These are phyloP conservation scores for Myrmecophaga tridactyla DNA, from an alignment of 2,113 vertebrate genomes.

Conservation along the genomic window DNA sequence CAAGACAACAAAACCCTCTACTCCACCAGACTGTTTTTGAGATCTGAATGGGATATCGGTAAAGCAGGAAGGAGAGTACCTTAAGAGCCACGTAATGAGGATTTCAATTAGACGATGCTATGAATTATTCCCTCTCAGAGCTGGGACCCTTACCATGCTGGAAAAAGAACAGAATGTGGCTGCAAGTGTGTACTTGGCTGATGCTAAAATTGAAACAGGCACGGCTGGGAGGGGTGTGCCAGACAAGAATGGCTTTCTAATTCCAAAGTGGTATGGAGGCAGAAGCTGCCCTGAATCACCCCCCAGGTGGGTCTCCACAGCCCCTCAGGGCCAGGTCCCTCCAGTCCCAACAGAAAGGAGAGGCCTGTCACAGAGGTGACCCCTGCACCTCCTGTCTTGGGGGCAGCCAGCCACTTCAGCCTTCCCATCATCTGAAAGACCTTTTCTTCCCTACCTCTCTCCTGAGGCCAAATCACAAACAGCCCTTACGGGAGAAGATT, in stretches of 20 bases:
- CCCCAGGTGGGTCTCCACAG: not conserved
- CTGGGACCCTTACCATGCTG: fast-evolving
- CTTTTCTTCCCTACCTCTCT: not conserved
- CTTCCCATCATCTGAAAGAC: not conserved
- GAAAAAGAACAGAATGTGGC: not conserved
- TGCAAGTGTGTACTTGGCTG: not conserved
- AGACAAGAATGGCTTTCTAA: too few relatives aligned
- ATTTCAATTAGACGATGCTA: fast-evolving
- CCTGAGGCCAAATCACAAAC: not conserved
- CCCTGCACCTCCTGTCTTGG: fast-evolving
- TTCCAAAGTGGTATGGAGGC: not conserved
- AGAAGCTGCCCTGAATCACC: fast-evolving
- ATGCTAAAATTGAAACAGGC: too few relatives aligned
- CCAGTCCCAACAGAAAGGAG: not conserved
- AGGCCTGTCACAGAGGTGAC: not conserved
- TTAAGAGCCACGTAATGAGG: fast-evolving
- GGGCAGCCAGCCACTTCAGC: fast-evolving
- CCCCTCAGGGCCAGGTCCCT: not conserved
- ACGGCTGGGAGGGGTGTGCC: fast-evolving
- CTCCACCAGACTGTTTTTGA: not conserved
- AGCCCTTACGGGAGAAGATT: slow-evolving; percentile 44
- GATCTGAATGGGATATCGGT: fast-evolving
- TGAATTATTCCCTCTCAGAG: fast-evolving
- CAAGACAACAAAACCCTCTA: fast-evolving
- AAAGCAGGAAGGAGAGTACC: fast-evolving